These are phyloP conservation scores for Solenodon paradoxus DNA, from an alignment of 2,113 vertebrate species.

Conservation along the genomic window DNA sequence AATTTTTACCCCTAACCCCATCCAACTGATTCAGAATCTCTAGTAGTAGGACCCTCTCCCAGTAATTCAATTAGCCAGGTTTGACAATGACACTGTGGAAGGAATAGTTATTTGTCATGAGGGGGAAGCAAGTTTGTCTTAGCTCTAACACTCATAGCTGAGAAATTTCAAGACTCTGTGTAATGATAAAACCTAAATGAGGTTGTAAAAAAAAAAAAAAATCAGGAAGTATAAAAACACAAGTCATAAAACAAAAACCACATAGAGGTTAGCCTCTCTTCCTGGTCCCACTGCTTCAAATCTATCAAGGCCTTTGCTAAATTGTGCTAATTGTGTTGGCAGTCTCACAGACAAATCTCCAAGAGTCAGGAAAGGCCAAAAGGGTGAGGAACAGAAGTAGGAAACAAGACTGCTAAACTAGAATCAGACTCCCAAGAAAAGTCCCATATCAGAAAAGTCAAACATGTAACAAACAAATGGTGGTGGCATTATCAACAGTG, in stretches of 20 bases:
- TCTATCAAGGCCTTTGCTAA: not conserved
- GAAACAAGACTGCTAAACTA: not conserved
- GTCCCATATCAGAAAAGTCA: conserved; percentile 8
- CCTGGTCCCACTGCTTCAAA: not conserved
- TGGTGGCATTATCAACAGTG: not conserved
- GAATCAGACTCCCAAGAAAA: conserved; percentile 6
- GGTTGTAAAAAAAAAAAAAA: not conserved
- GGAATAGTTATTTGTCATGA: not conserved
- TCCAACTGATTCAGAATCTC: not conserved
- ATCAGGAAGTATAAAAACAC: not conserved
- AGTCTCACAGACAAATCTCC: not conserved
- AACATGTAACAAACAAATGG: not conserved
- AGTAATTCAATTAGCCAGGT: not conserved
- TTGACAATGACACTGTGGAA: not conserved
- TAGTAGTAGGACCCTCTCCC: not conserved
- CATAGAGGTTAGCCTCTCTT: not conserved
- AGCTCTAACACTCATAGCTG: not conserved
- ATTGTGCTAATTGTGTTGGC: not conserved
- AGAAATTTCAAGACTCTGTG: not conserved
- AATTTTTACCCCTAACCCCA: not conserved
- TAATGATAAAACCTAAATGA: not conserved
- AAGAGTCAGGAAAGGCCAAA: not conserved
- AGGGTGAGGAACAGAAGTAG: not conserved
- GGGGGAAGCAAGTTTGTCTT: not conserved
- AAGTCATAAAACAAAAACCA: not conserved